Evolutionary conservation across 2,797 vertebrate species (phyloP), one percentile per base, ranked within the genome.

Genomic region (Anisognathus igniventris): DNA sequence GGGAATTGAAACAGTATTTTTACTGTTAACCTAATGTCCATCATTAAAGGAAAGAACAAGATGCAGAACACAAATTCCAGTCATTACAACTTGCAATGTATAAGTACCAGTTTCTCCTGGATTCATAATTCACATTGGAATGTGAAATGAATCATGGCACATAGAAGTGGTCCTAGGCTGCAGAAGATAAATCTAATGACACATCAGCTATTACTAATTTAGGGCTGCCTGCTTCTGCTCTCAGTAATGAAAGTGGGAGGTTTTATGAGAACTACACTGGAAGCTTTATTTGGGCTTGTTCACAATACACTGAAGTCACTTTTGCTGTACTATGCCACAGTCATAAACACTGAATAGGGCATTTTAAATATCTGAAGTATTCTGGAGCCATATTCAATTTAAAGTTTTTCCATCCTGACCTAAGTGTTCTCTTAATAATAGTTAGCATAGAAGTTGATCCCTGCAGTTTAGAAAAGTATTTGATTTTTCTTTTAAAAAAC

Each of bases 161-260:
- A 8, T 12, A 80, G 75, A 94, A 94, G 80, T 88, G 72, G 68
- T 94, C 74, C 57, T 95, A 86, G 75, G 62, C 83, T 92, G 72
- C 70, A 94, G 90, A 92, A 94, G 86, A 93, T 92, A 96, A 96
- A 96, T 97, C 86, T 95, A 95, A 93, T 80, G 95, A 57, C 81
- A 93, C 73, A 90, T 90, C 75, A 96, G 48, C 81, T 90, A 86
- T 88, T 95, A 94, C 90, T 95, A 96, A 94, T 92, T 96, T 95
- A 95, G 78, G 62, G 33, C 57, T 90, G 58, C 45, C 76, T 92
- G 57, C 40, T 91, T 77, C 92, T 95, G 12, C 27, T 86, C 66
- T 74, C 66, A 66, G 64, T 92, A 90, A 83, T 80, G 13, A 56
- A 91, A 84, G 73, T 51, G n/a, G 33, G 62, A 93, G 54, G 71